Percentiles rank a stretch among this genome's conserved stretches.
These are phyloP conservation scores for Apodemia duryi DNA, from an alignment of 2,888 invertebrate species.

Conservation along the genomic window DNA sequence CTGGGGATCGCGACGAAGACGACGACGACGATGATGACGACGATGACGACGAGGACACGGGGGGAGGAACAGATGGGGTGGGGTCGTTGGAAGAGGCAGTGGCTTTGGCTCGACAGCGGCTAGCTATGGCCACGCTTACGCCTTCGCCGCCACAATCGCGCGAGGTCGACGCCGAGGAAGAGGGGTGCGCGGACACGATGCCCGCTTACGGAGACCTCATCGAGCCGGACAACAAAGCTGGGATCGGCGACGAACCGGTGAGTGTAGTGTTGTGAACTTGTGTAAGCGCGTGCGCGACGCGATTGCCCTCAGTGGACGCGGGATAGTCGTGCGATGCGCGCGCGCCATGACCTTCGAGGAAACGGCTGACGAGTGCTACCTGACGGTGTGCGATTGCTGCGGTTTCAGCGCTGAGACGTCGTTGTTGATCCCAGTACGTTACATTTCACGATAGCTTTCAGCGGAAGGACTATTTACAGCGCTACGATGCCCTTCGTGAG, in stretches of 20 bases:
- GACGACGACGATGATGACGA: constrained; percentile 53
- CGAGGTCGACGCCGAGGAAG: constrained; percentile 62
- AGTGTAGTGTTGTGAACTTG: constrained; percentile 51
- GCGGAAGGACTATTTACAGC: constrained; percentile 41
- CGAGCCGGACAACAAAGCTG: constrained; percentile 57
- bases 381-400: constrained; percentile 76
- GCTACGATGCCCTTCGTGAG: constrained; percentile 72
- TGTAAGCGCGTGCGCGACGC: constrained; percentile 34
- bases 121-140: constrained; percentile 51
- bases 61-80: constrained; percentile 58
- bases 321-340: constrained; percentile 66
- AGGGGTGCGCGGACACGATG: constrained; percentile 70
- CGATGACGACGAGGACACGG: constrained; percentile 39
- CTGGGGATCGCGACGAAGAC: constrained; percentile 78
- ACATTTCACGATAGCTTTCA: constrained; percentile 69
- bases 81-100: constrained; percentile 77
- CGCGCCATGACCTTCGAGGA: constrained; percentile 77
- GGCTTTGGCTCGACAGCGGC: constrained; percentile 71
- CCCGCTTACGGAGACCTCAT: constrained; percentile 77
- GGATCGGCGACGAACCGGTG: constrained; percentile 55
- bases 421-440: constrained; percentile 73
- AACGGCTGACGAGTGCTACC: constrained; percentile 68
- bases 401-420: constrained; percentile 75
- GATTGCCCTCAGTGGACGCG: constrained; percentile 50
- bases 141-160: constrained; percentile 59